Evolutionary conservation across 2,797 vertebrate genomes (phyloP).

Genomic region (Gallinago stenura): DNA sequence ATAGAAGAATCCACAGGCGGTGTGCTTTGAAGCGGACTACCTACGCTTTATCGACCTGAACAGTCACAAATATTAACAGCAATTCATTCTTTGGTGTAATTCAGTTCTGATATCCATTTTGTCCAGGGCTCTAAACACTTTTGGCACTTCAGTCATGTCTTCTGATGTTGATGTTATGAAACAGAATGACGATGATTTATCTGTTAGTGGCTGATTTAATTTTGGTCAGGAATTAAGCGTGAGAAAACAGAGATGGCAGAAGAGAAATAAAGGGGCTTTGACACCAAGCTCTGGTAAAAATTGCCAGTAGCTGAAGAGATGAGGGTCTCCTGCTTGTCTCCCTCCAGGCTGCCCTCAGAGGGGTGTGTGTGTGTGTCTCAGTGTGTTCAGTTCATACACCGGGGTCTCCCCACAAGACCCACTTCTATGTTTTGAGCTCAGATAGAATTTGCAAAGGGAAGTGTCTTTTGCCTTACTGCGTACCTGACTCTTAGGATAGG

Average conservation of each 20-base stretch:
- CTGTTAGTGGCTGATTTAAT: background rate
- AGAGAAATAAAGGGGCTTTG: background rate
- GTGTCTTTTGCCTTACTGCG: background rate
- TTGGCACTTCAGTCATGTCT: background rate
- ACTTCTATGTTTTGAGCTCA: background rate
- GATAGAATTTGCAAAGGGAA: background rate
- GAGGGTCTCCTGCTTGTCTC: background rate
- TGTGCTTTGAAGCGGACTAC: background rate
- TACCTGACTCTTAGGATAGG: background rate
- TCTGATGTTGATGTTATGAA: background rate
- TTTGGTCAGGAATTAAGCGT: background rate
- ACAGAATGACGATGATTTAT: background rate
- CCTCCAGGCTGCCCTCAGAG: background rate
- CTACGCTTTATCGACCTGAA: background rate
- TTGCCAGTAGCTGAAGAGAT: background rate
- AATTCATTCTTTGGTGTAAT: conserved; percentile 5
- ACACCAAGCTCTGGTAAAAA: background rate
- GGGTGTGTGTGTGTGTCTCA: background rate
- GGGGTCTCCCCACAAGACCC: background rate
- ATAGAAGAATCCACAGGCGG: background rate
- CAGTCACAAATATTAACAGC: background rate
- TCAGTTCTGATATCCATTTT: background rate
- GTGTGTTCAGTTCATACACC: background rate
- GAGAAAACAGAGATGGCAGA: background rate
- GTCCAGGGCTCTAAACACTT: background rate